These are phyloP conservation scores for Polydesmus complanatus DNA, from an alignment of 2,888 invertebrate species.

Conservation along the genomic window DNA sequence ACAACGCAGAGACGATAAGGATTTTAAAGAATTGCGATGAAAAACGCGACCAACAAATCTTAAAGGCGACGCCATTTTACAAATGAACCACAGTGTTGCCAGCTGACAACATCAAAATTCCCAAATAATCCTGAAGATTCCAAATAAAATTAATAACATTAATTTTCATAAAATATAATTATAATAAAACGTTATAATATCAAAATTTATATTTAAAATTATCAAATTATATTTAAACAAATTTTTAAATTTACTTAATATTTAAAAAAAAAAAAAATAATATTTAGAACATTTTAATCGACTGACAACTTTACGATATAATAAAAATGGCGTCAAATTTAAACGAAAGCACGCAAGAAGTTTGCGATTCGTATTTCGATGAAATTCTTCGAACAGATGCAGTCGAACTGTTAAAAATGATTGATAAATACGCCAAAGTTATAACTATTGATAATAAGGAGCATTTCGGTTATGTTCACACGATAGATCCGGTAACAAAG, in stretches of 20 bases:
- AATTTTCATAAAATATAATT: too few species aligned
- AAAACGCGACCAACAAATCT: background rate
- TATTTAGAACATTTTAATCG: too few species aligned
- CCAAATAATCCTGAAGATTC: too few species aligned
- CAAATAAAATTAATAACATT: too few species aligned
- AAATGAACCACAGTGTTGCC: too few species aligned
- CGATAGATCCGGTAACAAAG: conserved; percentile 9
- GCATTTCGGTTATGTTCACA: conserved; percentile 3
- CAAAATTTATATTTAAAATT: too few species aligned
- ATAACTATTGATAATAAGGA: background rate
- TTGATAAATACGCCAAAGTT: background rate
- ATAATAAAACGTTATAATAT: too few species aligned
- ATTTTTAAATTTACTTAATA: too few species aligned
- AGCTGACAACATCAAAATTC: too few species aligned
- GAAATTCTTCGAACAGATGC: background rate
- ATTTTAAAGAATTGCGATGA: background rate
- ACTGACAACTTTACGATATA: too few species aligned
- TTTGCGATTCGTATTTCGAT: background rate
- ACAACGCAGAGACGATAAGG: background rate
- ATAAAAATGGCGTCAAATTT: background rate
- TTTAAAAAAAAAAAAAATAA: too few species aligned
- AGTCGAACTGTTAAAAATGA: background rate
- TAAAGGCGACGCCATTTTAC: background rate
- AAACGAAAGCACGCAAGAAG: background rate
- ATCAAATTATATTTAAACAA: too few species aligned